Evolutionary conservation across 2,888 invertebrate species (phyloP).

Genomic region (Antheraea assamensis): DNA sequence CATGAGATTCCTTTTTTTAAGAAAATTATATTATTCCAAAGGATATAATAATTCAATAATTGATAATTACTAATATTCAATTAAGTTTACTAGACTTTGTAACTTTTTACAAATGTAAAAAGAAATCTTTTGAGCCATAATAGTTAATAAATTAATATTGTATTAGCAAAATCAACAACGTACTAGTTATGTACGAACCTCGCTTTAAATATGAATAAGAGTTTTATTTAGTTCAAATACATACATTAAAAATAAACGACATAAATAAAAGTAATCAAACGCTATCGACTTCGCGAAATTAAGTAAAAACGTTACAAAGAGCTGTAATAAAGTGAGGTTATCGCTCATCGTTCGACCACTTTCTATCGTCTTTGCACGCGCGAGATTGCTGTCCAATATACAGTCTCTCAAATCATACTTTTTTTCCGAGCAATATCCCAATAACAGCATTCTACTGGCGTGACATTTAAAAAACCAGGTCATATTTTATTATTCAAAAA

Average conservation of each 20-base stretch:
- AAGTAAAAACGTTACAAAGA: conserved; percentile 4
- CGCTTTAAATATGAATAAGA: background rate
- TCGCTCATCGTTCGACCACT: conserved; percentile 15
- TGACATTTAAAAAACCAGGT: background rate
- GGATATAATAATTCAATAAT: too few relatives aligned
- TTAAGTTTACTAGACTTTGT: too few relatives aligned
- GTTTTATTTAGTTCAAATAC: background rate
- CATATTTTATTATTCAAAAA: background rate
- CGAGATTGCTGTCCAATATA: background rate
- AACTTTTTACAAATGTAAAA: too few relatives aligned
- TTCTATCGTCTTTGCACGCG: background rate
- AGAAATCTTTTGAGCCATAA: too few relatives aligned
- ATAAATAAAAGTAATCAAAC: conserved; percentile 2
- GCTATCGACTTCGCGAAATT: conserved; percentile 5
- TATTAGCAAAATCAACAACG: too few relatives aligned
- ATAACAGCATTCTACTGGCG: background rate
- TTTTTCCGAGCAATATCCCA: background rate
- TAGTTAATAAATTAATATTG: too few relatives aligned
- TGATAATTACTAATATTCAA: too few relatives aligned
- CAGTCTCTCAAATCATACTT: background rate
- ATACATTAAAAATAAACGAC: background rate
- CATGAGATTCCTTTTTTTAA: too few relatives aligned
- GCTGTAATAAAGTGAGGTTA: conserved; percentile 6
- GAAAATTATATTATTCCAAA: too few relatives aligned
- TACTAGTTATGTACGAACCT: background rate